Conservation (phyloP, 1,140 invertebrate species). For the Zaprionus lachaisei region DNA sequence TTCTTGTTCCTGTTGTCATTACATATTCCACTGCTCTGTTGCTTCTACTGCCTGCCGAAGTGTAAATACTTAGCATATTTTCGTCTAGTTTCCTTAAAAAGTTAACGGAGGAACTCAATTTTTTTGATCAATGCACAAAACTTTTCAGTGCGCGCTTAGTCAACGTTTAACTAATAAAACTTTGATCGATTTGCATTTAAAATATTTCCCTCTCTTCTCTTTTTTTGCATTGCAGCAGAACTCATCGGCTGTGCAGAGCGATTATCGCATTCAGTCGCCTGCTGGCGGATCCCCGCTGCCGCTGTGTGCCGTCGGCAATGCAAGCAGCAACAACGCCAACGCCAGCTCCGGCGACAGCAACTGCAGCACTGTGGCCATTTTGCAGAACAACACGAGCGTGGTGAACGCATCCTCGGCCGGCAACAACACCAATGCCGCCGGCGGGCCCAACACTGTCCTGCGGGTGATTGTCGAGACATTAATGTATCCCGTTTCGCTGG, state of each 20-base stretch:
- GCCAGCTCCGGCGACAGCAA: conserved; percentile 67
- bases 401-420: conserved; percentile 62
- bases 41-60: neutral
- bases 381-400: conserved; percentile 84
- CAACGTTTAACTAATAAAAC: conserved; percentile 68
- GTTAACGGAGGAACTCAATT: conserved; percentile 22
- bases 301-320: conserved; percentile 67
- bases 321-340: conserved; percentile 68
- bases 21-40: conserved; percentile 13
- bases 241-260: conserved; percentile 81
- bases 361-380: conserved; percentile 65
- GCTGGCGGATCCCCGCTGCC: conserved; percentile 82
- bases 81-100: conserved; percentile 39
- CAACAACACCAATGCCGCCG: conserved; percentile 88
- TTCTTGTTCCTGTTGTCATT: conserved; percentile 34
- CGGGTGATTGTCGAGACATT: conserved; percentile 99
- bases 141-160: conserved; percentile 42
- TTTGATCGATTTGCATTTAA: conserved; percentile 50
- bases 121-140: conserved; percentile 69
- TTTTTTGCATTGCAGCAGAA: conserved; percentile 85
- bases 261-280: conserved; percentile 83
- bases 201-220: conserved; percentile 15
- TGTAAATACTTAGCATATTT: conserved; percentile 69
- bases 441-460: conserved; percentile 97
- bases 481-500: conserved; percentile 98